A percentile compares a stretch with the other conserved stretches of the same genome.
Evolutionary conservation across 1,140 invertebrate species (phyloP).

Genomic region (Pogonus chalceus): DNA sequence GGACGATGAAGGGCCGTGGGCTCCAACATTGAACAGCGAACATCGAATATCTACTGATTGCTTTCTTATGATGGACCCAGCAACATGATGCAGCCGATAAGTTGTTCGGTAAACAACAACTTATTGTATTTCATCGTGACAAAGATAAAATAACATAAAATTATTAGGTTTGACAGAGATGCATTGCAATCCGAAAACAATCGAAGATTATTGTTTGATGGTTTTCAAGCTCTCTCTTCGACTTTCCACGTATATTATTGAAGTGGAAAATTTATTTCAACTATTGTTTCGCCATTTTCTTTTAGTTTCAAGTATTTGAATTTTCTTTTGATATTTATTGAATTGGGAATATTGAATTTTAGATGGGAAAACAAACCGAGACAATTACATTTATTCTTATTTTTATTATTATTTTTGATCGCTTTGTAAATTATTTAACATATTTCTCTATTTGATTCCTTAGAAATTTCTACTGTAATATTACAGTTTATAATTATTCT

Average conservation of each 20-base stretch:
- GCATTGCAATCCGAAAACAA: neutral
- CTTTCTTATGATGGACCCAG: conserved; percentile 21
- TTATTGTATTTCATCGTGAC: conserved; percentile 11
- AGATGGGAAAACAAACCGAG: too few species aligned
- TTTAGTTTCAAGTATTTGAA: neutral
- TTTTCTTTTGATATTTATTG: too few species aligned
- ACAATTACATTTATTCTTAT: too few species aligned
- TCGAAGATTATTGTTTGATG: conserved; percentile 6
- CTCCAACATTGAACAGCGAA: neutral
- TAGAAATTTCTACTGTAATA: too few species aligned
- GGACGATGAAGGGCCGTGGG: neutral
- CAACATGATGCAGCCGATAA: conserved; percentile 20
- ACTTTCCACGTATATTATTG: neutral
- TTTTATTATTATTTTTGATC: too few species aligned
- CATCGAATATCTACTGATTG: conserved; percentile 17
- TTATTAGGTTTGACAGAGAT: neutral
- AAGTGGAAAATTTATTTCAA: neutral
- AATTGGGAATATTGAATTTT: too few species aligned
- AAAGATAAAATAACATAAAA: too few species aligned
- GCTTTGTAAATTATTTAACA: too few species aligned
- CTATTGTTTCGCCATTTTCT: neutral
- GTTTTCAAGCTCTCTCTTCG: too few species aligned
- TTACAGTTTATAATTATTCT: too few species aligned
- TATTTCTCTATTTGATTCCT: too few species aligned
- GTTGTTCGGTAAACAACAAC: conserved; percentile 19